phyloP scores from a whole-genome alignment of 2,113 vertebrate genomes.

The Chaetorhynchus papuensis region DNA sequence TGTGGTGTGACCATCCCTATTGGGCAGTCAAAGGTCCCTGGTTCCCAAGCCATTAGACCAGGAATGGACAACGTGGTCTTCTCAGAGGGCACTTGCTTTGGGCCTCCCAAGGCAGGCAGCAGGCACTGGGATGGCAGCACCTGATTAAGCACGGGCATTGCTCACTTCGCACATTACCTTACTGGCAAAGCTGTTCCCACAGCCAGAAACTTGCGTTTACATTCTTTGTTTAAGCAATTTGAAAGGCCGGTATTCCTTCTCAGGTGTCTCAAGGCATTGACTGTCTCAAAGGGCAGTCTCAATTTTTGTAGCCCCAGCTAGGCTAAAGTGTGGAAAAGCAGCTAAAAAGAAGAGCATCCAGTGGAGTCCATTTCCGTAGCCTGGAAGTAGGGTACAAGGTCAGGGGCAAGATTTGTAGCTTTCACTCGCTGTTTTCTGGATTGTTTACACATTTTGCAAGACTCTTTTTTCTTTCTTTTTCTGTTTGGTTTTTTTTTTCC shows the following conservation, averaged over 20 bases:
- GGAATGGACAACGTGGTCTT: neutral
- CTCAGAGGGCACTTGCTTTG: neutral
- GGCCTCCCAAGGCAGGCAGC: neutral
- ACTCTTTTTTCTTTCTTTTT: neutral
- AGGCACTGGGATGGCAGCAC: neutral
- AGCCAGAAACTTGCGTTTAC: neutral
- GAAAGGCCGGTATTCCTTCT: neutral
- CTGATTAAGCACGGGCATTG: neutral
- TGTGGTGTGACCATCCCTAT: neutral
- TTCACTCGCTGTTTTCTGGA: neutral
- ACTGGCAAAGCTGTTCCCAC: neutral
- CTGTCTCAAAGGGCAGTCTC: neutral
- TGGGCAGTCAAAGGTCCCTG: neutral
- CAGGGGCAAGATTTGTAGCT: neutral
- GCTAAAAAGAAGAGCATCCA: neutral
- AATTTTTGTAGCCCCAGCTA: neutral
- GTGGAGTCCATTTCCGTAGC: neutral
- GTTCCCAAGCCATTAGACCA: neutral
- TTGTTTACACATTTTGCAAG: neutral
- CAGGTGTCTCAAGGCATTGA: neutral
- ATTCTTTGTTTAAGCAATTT: neutral
- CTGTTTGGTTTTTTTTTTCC: neutral
- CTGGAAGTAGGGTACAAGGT: neutral
- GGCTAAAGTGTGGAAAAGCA: neutral
- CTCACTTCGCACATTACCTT: neutral